Base-by-base conservation (phyloP, 2,888 invertebrate species). In the Drosophila vallismaia region DNA sequence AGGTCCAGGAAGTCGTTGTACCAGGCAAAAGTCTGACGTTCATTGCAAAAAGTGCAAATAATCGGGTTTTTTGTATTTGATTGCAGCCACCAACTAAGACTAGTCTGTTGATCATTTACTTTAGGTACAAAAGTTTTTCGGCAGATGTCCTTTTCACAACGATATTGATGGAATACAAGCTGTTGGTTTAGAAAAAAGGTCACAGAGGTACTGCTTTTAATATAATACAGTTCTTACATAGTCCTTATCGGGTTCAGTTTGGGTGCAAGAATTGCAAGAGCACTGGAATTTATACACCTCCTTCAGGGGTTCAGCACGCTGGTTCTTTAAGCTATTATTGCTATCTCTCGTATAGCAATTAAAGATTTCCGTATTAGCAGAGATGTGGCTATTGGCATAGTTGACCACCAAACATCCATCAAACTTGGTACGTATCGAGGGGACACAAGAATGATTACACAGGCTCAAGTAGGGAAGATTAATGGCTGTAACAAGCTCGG, bases 401-500 rank as follows among this genome's bases (percentile, higher is more conserved):
- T 97, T 95, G 69, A 96, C 93, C 24, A 97, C 92, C 10, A 93
- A 93, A 63, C 94, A 93, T 55, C 95, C 94, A 90, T 94, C 93
- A 90, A 96, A 97, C 81, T 95, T 94, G 80, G 94, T 94, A 54
- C 94, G 94, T 66, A 97, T 95, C 82, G 95, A 95, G 5, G 97
- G 95, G 74, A 95, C 94, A 90, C 98, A 98, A 0, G 97, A 96
- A 92, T 99, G 98, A 91, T 98, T 99, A 94, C 98, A 96, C 92
- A 98, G 94, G 82, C 97, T 96, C 0, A 96, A 94, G 1, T 96
- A 95, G 0, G 97, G 96, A 90, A 96, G 97, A 86, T 98, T 95
- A 0, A 95, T 97, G 2, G 97, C 95, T 0, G 96, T 97, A 49
- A 93, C 91, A 42, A 93, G 90, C 54, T 92, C 79, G 71, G 92